A percentile compares a stretch with the other conserved stretches of the same genome.
phyloP scores from a whole-genome alignment of 2,113 vertebrate species.

The Sebastes fasciatus region DNA sequence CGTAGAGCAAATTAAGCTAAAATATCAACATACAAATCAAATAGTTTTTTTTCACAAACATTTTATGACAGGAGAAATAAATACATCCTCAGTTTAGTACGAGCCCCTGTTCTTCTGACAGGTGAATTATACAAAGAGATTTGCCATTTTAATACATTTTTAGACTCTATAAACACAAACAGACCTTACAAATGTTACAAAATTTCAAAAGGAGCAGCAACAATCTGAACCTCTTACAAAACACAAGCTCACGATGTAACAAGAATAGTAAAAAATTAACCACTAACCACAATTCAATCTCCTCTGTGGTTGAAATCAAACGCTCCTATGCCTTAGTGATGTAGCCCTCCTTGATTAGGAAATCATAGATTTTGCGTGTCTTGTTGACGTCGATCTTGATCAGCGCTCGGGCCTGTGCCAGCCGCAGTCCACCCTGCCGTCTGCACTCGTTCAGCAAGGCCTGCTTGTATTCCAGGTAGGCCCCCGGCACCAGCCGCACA shows the following conservation, averaged over 20 bases:
- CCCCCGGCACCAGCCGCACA: conserved; percentile 97
- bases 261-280: conserved; percentile 20
- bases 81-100: conserved; percentile 37
- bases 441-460: conserved; percentile 95
- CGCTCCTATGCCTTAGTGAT: conserved; percentile 92
- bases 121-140: conserved; percentile 35
- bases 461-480: conserved; percentile 98
- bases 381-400: conserved; percentile 99
- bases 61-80: conserved; percentile 63
- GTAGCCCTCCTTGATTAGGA: conserved; percentile 96
- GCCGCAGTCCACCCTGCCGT: conserved; percentile 94
- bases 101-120: conserved; percentile 32
- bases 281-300: conserved; percentile 13
- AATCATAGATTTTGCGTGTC: conserved; percentile 98
- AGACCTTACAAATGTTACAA: conserved; percentile 38
- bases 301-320: neutral
- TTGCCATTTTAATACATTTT: conserved; percentile 33
- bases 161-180: conserved; percentile 27
- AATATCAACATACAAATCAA: neutral
- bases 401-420: conserved; percentile 95
- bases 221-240: conserved; percentile 27
- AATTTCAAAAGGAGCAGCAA: conserved; percentile 41
- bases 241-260: conserved; percentile 27
- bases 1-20: neutral
- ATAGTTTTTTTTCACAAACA: conserved; percentile 33